A percentile compares a stretch with the other conserved stretches of the same genome.
Evolutionary conservation across 2,113 vertebrate species (phyloP).

Genomic region (Xiphophorus maculatus): DNA sequence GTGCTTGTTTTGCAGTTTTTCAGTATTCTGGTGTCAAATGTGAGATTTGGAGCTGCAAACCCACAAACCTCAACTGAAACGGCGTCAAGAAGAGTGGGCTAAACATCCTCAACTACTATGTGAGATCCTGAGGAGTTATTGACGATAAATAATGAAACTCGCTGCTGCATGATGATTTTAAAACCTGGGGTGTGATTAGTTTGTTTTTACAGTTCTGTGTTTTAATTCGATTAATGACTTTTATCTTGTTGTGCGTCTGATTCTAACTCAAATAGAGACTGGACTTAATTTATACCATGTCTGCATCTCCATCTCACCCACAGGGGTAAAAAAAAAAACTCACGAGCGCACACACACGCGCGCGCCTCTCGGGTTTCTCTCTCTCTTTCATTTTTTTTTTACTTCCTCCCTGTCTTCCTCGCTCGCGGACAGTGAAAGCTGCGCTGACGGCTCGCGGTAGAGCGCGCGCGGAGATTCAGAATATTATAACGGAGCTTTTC

Average conservation of each 20-base stretch:
- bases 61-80: background rate
- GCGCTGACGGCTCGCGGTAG: conserved; percentile 28
- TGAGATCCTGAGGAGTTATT: background rate
- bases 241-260: background rate
- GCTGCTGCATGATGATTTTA: background rate
- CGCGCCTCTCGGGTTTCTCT: conserved; percentile 5
- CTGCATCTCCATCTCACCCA: background rate
- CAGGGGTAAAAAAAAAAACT: background rate
- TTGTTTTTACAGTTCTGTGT: background rate
- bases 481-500: background rate
- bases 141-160: background rate
- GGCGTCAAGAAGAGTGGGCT: background rate
- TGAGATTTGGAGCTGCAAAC: background rate
- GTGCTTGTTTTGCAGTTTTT: background rate
- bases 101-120: background rate
- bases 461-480: conserved; percentile 13
- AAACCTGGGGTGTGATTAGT: no score
- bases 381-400: background rate
- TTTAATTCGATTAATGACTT: background rate
- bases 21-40: background rate
- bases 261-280: background rate
- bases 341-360: background rate
- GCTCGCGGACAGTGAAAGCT: background rate
- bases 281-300: background rate
- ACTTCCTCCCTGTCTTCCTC: conserved; percentile 24